Base-by-base conservation (phyloP, 2,797 vertebrate species). In the Scomberomorus guttatus region DNA sequence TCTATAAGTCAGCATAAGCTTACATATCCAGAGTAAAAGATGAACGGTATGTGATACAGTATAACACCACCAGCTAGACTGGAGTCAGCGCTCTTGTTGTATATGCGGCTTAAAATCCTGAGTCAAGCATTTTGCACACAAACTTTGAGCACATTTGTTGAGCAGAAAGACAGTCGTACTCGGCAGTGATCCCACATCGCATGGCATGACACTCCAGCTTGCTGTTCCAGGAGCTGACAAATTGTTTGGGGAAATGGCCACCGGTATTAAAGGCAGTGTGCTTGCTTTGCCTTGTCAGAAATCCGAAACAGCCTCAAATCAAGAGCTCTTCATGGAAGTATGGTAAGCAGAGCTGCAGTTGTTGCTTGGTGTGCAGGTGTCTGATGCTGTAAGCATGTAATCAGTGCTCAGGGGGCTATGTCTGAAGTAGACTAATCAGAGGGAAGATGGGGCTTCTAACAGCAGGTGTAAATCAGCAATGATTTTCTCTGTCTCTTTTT, bases 381-480 rank as follows among this genome's bases (percentile, higher is more conserved):
- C 62, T 83, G 72, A 25, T 39, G 55, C 75, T 74, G 32, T 65
- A 78, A 79, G 87, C 64, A 58, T 81, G 75, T 84, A 93, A 92
- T 92, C 90, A 90, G 74, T 71, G 66, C 73, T 75, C 82, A 54
- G 76, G 58, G 79, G 44, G 80, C 74, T 81, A 24, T 11, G 76
- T 86, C 87, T 87, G 83, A 91, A 86, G 88, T 72, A 84, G 75
- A 80, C 85, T 90, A 90, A 91, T 91, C 90, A 92, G 84, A 83
- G 68, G 46, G 78, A 84, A 74, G 78, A 92, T 79, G 70, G 56
- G 62, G 79, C 72, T 81, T 81, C 70, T 72, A 86, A 82, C 89
- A 89, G 91, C 89, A 86, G 80, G 87, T 71, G 72, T 86, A 77
- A 90, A 89, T 92, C 81, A 86, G 82, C 81, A 78, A 63, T 76